These are phyloP conservation scores for Dendrolimus houi DNA, from an alignment of 2,888 invertebrate species.

Conservation along the genomic window DNA sequence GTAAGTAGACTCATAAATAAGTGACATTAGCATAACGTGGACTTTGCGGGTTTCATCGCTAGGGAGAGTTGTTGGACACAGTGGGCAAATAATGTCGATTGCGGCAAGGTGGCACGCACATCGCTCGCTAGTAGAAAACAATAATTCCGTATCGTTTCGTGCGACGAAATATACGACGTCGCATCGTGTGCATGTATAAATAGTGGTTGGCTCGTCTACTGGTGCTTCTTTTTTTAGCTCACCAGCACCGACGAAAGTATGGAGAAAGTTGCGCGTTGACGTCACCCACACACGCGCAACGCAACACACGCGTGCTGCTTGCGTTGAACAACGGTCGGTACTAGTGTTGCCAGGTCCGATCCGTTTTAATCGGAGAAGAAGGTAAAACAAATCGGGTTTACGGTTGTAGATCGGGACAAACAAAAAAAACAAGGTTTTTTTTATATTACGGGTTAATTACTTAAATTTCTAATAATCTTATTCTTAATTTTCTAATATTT, in stretches of 20 bases:
- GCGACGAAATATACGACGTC: slow-evolving; percentile 59
- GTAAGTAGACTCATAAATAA: too few species aligned
- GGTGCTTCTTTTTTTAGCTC: slow-evolving; percentile 66
- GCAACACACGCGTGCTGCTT: slow-evolving; percentile 45
- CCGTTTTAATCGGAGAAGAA: too few species aligned
- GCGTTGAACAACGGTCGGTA: slow-evolving; percentile 12
- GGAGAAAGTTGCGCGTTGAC: slow-evolving; percentile 74
- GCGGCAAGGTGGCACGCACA: slow-evolving; percentile 32
- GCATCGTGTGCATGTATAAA: slow-evolving; percentile 57
- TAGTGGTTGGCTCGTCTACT: slow-evolving; percentile 50
- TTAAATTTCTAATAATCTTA: too few species aligned
- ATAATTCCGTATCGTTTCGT: slow-evolving; percentile 60
- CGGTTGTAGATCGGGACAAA: too few species aligned
- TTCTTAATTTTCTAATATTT: too few species aligned
- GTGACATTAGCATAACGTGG: background rate
- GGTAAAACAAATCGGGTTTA: too few species aligned
- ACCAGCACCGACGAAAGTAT: slow-evolving; percentile 71
- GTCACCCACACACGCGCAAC: slow-evolving; percentile 68
- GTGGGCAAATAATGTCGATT: slow-evolving; percentile 13
- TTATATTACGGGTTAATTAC: too few species aligned
- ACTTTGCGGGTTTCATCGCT: slow-evolving; percentile 2
- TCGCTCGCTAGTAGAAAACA: slow-evolving; percentile 40
- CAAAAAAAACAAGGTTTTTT: too few species aligned
- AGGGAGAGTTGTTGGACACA: slow-evolving; percentile 31
- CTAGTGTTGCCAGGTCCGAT: too few species aligned